A percentile compares a stretch with the other conserved stretches of the same genome.
These are phyloP conservation scores for Laterallus jamaicensis DNA, from an alignment of 2,113 vertebrate genomes.

Conservation along the genomic window DNA sequence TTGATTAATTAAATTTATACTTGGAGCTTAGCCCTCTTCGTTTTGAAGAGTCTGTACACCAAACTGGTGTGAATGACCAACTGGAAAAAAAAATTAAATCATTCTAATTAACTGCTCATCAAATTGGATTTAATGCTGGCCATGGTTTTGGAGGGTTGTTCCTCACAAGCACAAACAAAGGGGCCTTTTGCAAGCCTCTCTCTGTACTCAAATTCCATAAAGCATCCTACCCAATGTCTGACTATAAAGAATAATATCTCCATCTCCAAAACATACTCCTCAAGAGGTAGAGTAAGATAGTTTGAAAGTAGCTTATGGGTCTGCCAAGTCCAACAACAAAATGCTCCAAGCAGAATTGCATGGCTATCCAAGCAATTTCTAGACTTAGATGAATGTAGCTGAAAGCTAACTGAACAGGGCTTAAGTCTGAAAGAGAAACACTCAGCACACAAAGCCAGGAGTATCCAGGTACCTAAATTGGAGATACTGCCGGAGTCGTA, in stretches of 20 bases:
- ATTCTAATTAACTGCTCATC: not conserved
- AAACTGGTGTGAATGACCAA: not conserved
- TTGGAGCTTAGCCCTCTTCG: conserved; percentile 13
- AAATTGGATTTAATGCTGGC: not conserved
- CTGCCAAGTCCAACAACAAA: not conserved
- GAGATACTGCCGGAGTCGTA: not conserved
- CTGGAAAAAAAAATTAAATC: not conserved
- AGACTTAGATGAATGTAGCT: accelerated
- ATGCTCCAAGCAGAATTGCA: not conserved
- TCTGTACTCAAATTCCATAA: not conserved
- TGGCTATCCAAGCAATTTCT: not conserved
- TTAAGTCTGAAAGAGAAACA: not conserved
- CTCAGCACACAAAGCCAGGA: not conserved
- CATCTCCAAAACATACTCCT: not conserved
- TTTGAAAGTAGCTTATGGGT: not conserved
- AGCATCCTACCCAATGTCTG: not conserved
- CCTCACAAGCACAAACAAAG: not conserved
- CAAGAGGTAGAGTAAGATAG: not conserved
- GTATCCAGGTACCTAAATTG: not conserved
- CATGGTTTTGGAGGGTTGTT: not conserved
- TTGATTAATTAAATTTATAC: conserved; percentile 46
- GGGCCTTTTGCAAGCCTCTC: not conserved
- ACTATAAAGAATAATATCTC: not conserved
- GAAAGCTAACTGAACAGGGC: not conserved
- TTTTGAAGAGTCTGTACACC: conserved; percentile 9